phyloP scores from a whole-genome alignment of 2,797 vertebrate genomes.

The Eurystomus glaucurus region DNA sequence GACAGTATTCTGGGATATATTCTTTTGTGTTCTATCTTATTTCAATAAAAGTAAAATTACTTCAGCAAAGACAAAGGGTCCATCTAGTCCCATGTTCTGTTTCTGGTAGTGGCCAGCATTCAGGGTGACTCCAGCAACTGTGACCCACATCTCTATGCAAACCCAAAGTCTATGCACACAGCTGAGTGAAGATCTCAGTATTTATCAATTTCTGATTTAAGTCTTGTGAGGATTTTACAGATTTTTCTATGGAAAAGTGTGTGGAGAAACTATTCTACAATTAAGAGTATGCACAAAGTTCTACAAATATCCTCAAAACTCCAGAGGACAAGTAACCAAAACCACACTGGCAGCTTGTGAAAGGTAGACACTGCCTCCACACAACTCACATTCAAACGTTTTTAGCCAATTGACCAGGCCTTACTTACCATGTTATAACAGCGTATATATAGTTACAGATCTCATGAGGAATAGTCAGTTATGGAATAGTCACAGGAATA shows the following conservation, averaged over 20 bases:
- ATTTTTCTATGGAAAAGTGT: not conserved
- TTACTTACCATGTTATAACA: not conserved
- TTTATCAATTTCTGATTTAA: not conserved
- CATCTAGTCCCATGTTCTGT: not conserved
- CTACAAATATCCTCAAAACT: not conserved
- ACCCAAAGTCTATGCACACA: not conserved
- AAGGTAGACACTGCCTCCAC: not conserved
- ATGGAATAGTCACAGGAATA: not conserved
- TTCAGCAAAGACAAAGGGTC: not conserved
- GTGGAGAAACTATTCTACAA: not conserved
- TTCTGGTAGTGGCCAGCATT: not conserved
- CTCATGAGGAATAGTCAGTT: not conserved
- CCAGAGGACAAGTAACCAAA: not conserved
- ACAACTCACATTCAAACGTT: not conserved
- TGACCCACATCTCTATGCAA: not conserved
- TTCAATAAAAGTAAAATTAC: not conserved
- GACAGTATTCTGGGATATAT: not conserved
- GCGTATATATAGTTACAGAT: not conserved
- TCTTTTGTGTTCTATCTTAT: not conserved
- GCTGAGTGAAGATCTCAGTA: not conserved
- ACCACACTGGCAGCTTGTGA: not conserved
- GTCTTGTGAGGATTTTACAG: not conserved
- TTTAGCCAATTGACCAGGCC: not conserved
- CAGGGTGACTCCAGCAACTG: not conserved
- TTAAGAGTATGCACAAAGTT: not conserved